Conservation (phyloP, 2,888 invertebrate species). For the Phortica okadai region DNA sequence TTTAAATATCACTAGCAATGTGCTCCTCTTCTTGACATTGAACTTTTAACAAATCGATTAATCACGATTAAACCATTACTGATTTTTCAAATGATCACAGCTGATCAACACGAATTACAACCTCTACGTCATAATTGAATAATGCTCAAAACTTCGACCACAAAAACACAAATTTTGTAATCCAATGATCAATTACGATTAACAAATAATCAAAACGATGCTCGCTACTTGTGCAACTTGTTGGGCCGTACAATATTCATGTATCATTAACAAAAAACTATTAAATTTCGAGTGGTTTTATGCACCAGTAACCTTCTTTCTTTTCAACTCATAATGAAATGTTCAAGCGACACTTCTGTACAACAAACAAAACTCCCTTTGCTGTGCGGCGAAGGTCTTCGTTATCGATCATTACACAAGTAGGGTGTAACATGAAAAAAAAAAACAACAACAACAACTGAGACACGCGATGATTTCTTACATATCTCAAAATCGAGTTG, state of each 20-base stretch:
- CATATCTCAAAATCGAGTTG: background rate
- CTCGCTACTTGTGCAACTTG: background rate
- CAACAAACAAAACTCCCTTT: background rate
- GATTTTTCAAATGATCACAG: too few relatives aligned
- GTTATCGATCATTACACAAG: conserved; percentile 26
- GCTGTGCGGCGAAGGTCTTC: conserved; percentile 3
- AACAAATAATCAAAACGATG: background rate
- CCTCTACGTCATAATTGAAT: too few relatives aligned
- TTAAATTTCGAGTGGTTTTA: conserved; percentile 14
- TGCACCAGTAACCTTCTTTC: conserved; percentile 6
- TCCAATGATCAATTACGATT: background rate
- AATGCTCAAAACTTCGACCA: too few relatives aligned
- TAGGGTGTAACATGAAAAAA: background rate
- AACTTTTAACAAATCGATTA: too few relatives aligned
- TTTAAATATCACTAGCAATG: too few relatives aligned
- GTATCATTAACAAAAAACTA: conserved; percentile 15
- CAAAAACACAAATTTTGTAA: background rate
- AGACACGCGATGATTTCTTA: conserved; percentile 11
- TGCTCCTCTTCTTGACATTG: too few relatives aligned
- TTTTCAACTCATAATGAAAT: background rate
- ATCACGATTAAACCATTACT: too few relatives aligned
- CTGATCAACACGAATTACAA: too few relatives aligned
- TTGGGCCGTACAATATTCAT: background rate
- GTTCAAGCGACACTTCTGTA: background rate
- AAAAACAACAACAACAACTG: background rate